Percentiles rank a stretch among this genome's conserved stretches.
These are phyloP conservation scores for Rattus norvegicus DNA, from an alignment of 2,113 vertebrate species.

Conservation along the genomic window DNA sequence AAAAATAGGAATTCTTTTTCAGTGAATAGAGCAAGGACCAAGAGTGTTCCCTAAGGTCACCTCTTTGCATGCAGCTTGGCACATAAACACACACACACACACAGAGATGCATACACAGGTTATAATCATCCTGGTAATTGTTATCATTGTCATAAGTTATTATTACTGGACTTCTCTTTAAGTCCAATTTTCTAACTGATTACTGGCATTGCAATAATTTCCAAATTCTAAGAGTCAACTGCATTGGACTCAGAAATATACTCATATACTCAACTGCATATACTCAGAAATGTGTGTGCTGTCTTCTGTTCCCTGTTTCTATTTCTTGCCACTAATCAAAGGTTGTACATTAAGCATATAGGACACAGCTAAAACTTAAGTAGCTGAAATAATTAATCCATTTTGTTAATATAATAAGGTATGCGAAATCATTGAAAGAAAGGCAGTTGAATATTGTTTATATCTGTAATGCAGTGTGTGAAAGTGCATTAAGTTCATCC, in stretches of 20 bases:
- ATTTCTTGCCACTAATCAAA: slow-evolving; percentile 4
- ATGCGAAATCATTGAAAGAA: background rate
- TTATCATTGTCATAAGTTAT: background rate
- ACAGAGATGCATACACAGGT: background rate
- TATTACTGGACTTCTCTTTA: background rate
- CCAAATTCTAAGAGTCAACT: background rate
- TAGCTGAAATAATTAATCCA: background rate
- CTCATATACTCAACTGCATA: no score
- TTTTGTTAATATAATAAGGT: background rate
- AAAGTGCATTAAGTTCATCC: background rate
- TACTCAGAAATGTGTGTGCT: background rate
- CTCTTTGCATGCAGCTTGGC: background rate
- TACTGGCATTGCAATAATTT: background rate
- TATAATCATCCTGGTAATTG: background rate
- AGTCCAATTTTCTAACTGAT: background rate
- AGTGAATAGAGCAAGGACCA: background rate
- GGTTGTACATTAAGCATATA: background rate
- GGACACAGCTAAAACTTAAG: slow-evolving; percentile 27
- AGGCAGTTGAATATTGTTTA: background rate
- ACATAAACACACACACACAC: no score
- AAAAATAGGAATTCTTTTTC: background rate
- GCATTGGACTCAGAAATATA: no score
- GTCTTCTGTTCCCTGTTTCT: background rate
- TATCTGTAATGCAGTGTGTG: background rate
- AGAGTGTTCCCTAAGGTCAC: no score